Base-by-base conservation (phyloP, 2,113 vertebrate genomes). In the Aythya baeri region DNA sequence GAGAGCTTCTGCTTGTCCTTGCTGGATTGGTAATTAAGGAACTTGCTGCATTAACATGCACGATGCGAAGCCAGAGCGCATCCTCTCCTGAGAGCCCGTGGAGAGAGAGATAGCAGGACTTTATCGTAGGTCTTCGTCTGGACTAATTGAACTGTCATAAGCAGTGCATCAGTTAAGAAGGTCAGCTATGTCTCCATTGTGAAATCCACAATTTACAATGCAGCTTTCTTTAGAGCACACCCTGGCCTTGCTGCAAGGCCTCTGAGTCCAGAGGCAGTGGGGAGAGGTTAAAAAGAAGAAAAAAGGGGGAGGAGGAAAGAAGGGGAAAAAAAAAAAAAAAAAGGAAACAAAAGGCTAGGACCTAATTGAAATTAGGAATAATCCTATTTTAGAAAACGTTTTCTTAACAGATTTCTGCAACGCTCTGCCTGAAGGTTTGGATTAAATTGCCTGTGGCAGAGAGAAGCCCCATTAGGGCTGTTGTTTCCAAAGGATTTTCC, bases 401-500 rank as follows among this genome's bases (percentile, higher is more conserved):
- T 98, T 98, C 96, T 98, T 98, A 98, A 97, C 97, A 97, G 97
- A 98, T 97, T 96, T 95, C 91, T 97, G 88, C 89, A 91, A 89
- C 86, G 90, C 83, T 97, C 97, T 72, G 84, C 98, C 98, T 98
- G 84, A 91, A 98, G 95, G 61, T 98, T 97, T 87, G 94, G 97
- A 96, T 98, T 98, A 98, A 98, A 97, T 98, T 98, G 98, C 99
- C 98, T 98, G 98, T 98, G 96, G 95, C 97, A 98, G 94, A 83
- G 97, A 98, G 99, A 98, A 98, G 97, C 97, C 98, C 98, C 97
- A 97, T 98, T 98, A 98, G 95, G 73, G 84, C 91, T 97, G 78
- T 95, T 89, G 82, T 98, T 98, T 99, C 97, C 98, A 97, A 97
- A 97, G 98, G 94, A 94, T 97, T 97, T 98, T 98, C 97, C 97